phyloP scores from a whole-genome alignment of 2,113 vertebrate genomes.

The Chionomys nivalis region DNA sequence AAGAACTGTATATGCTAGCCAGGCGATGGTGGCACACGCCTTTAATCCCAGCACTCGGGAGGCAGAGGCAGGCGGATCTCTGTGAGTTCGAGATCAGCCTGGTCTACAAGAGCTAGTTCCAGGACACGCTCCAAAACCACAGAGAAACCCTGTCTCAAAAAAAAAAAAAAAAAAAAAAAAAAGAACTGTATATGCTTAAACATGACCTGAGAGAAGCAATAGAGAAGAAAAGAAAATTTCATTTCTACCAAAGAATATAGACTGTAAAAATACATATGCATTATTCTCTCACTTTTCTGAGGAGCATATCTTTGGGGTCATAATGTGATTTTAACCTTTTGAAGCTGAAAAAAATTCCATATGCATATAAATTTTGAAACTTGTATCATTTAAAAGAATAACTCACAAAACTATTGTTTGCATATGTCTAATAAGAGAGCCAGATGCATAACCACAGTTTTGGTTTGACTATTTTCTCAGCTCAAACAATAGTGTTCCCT shows the following conservation, averaged over 20 bases:
- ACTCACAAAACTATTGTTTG: conserved; percentile 71
- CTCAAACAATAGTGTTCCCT: conserved; percentile 77
- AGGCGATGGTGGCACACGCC: no score
- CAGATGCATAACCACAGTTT: conserved; percentile 79
- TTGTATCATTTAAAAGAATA: conserved; percentile 40
- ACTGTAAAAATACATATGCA: conserved; percentile 33
- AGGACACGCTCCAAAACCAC: no score
- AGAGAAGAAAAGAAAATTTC: conserved; percentile 28
- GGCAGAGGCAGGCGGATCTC: no score
- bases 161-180: no score
- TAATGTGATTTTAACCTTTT: conserved; percentile 72
- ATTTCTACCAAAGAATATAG: conserved; percentile 43
- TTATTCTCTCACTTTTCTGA: conserved; percentile 31
- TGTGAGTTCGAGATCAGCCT: no score
- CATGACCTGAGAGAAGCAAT: conserved; percentile 21
- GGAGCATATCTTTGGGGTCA: conserved; percentile 44
- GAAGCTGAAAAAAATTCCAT: conserved; percentile 76
- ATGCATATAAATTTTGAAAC: conserved; percentile 67
- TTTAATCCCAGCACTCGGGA: no score
- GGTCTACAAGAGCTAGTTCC: no score
- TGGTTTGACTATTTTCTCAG: conserved; percentile 63
- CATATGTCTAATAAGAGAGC: conserved; percentile 73
- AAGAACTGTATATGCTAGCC: background rate
- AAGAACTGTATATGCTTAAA: conserved; percentile 29
- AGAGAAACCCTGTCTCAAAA: no score